Evolutionary conservation across 2,888 invertebrate species (phyloP), one percentile per base, ranked within the genome.

Genomic region (Drosophila putrida): DNA sequence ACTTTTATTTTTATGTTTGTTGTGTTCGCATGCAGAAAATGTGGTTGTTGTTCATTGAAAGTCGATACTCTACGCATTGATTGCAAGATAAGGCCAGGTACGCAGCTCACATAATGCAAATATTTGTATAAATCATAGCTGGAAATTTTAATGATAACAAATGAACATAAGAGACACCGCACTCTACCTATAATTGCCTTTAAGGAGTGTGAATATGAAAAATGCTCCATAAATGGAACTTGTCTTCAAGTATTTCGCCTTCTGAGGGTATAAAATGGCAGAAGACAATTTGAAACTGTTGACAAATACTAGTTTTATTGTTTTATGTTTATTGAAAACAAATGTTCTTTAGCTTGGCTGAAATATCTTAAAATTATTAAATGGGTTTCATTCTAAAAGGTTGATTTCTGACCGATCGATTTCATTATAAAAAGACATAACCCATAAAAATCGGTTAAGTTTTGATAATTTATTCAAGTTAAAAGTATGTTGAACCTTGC

Each of bases 1-100:
- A 13, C 28, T 28, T 15, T 4, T 20, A 20, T 20, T 20, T 15
- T 51, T 13, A 1, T 9, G 9, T 25, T 51, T 38, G n/a, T 38
- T 54, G 41, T 69, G 75, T 68, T 69, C 51, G 67, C 79, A 82
- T 82, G 80, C 73, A 71, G 67, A 76, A 85, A 85, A 87, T 84
- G 88, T 60, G 82, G 86, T 80, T 81, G 72, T 83, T 70, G 68
- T 66, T 67, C 63, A 39, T 50, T 61, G 88, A 80, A 83, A 88
- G 71, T 49, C 77, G 88, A 83, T 88, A 88, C 82, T 76, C 69
- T 44, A 46, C 50, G 53, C 62, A 36, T 65, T 69, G 77, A 82
- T 80, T 66, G 63, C 49, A 31, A 11, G 77, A 80, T 80, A 82
- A 71, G 55, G 61, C 44, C 51, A 44, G 44, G 60, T 53, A 61